These are phyloP conservation scores for Stratiomys singularior DNA, from an alignment of 2,888 invertebrate genomes.

Conservation along the genomic window DNA sequence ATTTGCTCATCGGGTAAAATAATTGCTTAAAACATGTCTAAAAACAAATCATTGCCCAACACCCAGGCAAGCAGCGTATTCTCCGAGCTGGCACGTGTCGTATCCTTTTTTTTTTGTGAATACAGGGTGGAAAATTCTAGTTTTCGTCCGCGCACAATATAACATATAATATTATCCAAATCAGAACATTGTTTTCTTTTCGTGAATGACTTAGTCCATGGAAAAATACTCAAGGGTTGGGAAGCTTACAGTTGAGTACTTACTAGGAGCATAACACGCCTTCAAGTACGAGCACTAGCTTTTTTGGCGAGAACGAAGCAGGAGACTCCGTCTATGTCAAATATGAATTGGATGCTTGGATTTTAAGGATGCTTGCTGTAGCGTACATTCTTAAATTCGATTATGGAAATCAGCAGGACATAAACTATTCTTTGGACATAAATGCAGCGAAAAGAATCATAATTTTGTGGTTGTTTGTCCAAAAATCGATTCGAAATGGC, in stretches of 20 bases:
- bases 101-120: constrained; percentile 25
- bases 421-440: constrained; percentile 50
- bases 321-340: neutral
- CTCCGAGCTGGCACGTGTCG: constrained; percentile 46
- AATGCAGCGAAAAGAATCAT: constrained; percentile 55
- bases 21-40: constrained; percentile 49
- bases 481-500: neutral
- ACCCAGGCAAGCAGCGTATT: neutral
- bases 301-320: neutral
- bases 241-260: neutral
- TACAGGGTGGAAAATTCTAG: no score
- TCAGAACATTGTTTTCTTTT: constrained; percentile 8
- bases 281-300: neutral
- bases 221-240: neutral
- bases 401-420: constrained; percentile 53
- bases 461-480: constrained; percentile 47
- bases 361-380: constrained; percentile 10
- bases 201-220: neutral
- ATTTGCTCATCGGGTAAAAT: constrained; percentile 42
- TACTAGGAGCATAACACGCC: neutral
- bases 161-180: neutral
- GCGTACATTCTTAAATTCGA: constrained; percentile 47
- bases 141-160: no score
- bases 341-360: neutral
- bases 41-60: constrained; percentile 45